Percentiles rank a stretch among this genome's conserved stretches.
Evolutionary conservation across 2,113 vertebrate genomes (phyloP).

Genomic region (rat (Rattus norvegicus)): GRCr8 NC_086022.1:150187001-150187500

Average conservation of each 20-base stretch:
- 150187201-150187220: not conserved
- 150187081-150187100: slow-evolving; percentile 25
- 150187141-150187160: slow-evolving; percentile 18
- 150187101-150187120: slow-evolving; percentile 32
- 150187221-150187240: slow-evolving; percentile 48
- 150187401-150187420: slow-evolving; percentile 49
- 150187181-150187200: slow-evolving; percentile 29
- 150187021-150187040: not conserved
- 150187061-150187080: not conserved
- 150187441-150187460: slow-evolving; percentile 46
- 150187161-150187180: slow-evolving; percentile 38
- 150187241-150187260: slow-evolving; percentile 8
- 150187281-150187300: not conserved
- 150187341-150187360: slow-evolving; percentile 14
- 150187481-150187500: slow-evolving; percentile 29
- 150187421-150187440: slow-evolving; percentile 53
- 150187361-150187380: not conserved
- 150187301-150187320: slow-evolving; percentile 11
- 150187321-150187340: slow-evolving; percentile 63
- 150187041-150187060: slow-evolving; percentile 4
- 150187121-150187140: slow-evolving; percentile 25
- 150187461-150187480: slow-evolving; percentile 8
- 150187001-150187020: not conserved
- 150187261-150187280: slow-evolving; percentile 42
- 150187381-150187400: not conserved